Conservation (phyloP, 2,888 invertebrate genomes). For the Drosophila aldrichi region DNA sequence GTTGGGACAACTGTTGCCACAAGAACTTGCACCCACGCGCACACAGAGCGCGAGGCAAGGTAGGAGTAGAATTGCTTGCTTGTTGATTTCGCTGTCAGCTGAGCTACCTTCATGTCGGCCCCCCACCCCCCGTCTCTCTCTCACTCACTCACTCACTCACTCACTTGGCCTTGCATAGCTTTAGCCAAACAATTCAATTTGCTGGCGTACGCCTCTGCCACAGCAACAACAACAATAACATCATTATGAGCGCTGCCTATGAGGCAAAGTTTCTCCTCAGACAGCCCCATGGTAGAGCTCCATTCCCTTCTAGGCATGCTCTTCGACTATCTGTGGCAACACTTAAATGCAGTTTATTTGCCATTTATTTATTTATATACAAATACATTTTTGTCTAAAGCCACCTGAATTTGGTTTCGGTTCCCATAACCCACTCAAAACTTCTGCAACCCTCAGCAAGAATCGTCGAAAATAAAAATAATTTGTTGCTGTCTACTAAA, state of each 20-base stretch:
- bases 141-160: neutral
- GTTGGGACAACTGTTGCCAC: slow-evolving; percentile 74
- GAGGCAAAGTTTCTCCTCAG: neutral
- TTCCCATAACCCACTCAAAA: slow-evolving; percentile 4
- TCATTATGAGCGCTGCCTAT: slow-evolving; percentile 8
- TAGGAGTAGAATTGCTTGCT: slow-evolving; percentile 14
- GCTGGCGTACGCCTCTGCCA: slow-evolving; percentile 41
- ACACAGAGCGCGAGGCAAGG: slow-evolving; percentile 4
- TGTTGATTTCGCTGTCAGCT: slow-evolving; percentile 37
- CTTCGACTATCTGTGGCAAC: neutral
- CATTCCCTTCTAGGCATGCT: neutral
- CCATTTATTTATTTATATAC: slow-evolving; percentile 7
- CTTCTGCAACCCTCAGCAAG: neutral
- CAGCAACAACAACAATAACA: slow-evolving; percentile 25
- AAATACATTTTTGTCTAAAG: neutral
- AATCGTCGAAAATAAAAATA: slow-evolving; percentile 6
- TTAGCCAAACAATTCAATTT: slow-evolving; percentile 72
- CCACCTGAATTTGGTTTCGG: slow-evolving; percentile 15
- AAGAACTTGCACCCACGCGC: slow-evolving; percentile 57
- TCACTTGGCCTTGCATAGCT: neutral
- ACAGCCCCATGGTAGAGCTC: too few species aligned
- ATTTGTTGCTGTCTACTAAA: slow-evolving; percentile 39
- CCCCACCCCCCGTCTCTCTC: neutral
- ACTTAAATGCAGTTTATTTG: slow-evolving; percentile 14
- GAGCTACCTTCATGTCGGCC: neutral